Conservation (phyloP, 2,797 vertebrate genomes). For the Helostoma temminkii region DNA sequence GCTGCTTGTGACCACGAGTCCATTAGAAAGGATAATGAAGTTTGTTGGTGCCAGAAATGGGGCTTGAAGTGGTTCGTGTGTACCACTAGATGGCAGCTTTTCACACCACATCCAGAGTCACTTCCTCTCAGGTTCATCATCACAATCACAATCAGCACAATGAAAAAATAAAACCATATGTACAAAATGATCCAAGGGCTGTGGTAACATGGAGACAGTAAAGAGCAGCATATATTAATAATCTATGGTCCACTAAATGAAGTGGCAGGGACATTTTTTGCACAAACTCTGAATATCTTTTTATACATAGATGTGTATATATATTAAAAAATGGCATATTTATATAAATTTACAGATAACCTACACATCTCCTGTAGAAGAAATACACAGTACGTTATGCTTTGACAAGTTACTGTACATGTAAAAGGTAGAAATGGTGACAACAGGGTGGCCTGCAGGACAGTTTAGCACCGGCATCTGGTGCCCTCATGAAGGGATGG, state of each 20-base stretch:
- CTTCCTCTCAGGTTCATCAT: slow-evolving; percentile 58
- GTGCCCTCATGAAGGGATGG: slow-evolving; percentile 61
- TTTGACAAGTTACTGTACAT: slow-evolving; percentile 92
- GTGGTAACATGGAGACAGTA: slow-evolving; percentile 82
- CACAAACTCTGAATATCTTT: slow-evolving; percentile 93
- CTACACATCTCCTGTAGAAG: slow-evolving; percentile 92
- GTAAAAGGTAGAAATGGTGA: slow-evolving; percentile 90
- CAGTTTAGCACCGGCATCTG: slow-evolving; percentile 78
- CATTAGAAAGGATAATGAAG: slow-evolving; percentile 40
- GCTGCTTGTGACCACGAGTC: slow-evolving; percentile 29
- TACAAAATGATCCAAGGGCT: slow-evolving; percentile 72
- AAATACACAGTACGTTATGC: slow-evolving; percentile 94
- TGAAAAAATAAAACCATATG: slow-evolving; percentile 91
- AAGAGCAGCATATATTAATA: slow-evolving; percentile 90
- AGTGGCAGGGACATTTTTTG: slow-evolving; percentile 84
- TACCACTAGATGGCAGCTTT: slow-evolving; percentile 71
- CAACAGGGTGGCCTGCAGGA: slow-evolving; percentile 67
- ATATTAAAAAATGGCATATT: slow-evolving; percentile 91
- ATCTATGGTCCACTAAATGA: slow-evolving; percentile 89
- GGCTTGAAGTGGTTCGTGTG: slow-evolving; percentile 33
- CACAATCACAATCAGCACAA: slow-evolving; percentile 76
- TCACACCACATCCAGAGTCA: slow-evolving; percentile 60
- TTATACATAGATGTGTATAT: slow-evolving; percentile 79
- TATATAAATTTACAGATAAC: slow-evolving; percentile 98
- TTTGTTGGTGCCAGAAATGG: slow-evolving; percentile 29